phyloP scores from a whole-genome alignment of 1,140 invertebrate species.

The Whitmania pigra region DNA sequence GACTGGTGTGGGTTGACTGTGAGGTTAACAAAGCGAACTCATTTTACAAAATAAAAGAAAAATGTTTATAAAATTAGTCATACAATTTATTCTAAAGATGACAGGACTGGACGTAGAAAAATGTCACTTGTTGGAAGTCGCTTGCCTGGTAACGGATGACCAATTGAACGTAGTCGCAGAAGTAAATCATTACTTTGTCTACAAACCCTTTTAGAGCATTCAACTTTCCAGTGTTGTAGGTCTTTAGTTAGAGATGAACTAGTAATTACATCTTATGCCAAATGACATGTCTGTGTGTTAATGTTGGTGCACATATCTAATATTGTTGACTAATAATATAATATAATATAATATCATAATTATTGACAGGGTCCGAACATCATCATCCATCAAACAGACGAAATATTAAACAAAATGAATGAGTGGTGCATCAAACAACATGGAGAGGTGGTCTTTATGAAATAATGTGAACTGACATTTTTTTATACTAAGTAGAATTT shows the following conservation, averaged over 20 bases:
- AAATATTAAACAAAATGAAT: constrained; percentile 62
- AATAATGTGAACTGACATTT: neutral
- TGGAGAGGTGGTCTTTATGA: constrained; percentile 42
- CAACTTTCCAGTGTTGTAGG: constrained; percentile 7
- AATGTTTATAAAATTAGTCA: too few relatives aligned
- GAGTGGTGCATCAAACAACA: constrained; percentile 69
- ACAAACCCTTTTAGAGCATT: constrained; percentile 5
- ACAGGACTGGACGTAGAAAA: constrained; percentile 61
- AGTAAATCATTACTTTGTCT: constrained; percentile 29
- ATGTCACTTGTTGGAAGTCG: constrained; percentile 72
- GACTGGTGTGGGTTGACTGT: constrained; percentile 18
- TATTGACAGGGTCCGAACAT: constrained; percentile 52
- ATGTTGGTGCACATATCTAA: too few relatives aligned
- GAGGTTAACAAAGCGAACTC: neutral
- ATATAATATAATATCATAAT: constrained; percentile 11
- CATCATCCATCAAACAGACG: constrained; percentile 65
- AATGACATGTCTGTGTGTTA: too few relatives aligned
- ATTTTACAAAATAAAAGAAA: neutral
- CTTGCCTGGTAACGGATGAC: constrained; percentile 70
- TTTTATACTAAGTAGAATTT: too few relatives aligned
- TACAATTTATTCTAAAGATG: constrained; percentile 49
- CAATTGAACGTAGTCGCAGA: constrained; percentile 65
- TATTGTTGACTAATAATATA: too few relatives aligned
- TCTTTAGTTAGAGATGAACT: constrained; percentile 15
- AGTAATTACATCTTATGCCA: neutral